These are phyloP conservation scores for Subacronicta megacephala DNA, from an alignment of 2,888 invertebrate species.

Conservation along the genomic window DNA sequence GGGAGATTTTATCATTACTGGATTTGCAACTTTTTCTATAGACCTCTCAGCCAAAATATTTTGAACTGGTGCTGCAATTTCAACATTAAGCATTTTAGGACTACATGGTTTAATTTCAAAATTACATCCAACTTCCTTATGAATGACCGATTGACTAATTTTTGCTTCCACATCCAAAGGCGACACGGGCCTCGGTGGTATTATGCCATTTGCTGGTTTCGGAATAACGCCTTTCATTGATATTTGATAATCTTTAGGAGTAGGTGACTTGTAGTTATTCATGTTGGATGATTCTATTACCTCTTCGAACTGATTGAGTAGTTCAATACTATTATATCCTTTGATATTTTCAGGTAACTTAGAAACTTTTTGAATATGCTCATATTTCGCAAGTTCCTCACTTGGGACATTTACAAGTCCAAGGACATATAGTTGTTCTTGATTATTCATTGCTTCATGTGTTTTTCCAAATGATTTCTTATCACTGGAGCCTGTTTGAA, in stretches of 20 bases:
- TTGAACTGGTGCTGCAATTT: slow-evolving; percentile 79
- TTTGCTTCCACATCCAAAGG: slow-evolving; percentile 88
- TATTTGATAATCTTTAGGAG: slow-evolving; percentile 62
- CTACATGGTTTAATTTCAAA: slow-evolving; percentile 88
- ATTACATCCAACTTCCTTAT: slow-evolving; percentile 88
- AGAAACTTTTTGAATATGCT: slow-evolving; percentile 87
- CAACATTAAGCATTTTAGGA: slow-evolving; percentile 86
- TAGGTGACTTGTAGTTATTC: slow-evolving; percentile 63
- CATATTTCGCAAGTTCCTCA: slow-evolving; percentile 86
- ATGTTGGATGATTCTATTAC: slow-evolving; percentile 80
- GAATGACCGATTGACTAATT: slow-evolving; percentile 88
- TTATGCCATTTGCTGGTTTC: slow-evolving; percentile 58
- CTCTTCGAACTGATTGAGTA: slow-evolving; percentile 85
- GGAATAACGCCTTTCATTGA: slow-evolving; percentile 55
- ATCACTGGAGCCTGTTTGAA: slow-evolving; percentile 61
- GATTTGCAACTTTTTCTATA: slow-evolving; percentile 85
- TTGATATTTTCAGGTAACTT: slow-evolving; percentile 88
- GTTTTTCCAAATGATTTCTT: slow-evolving; percentile 60
- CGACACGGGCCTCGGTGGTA: slow-evolving; percentile 78
- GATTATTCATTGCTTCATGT: slow-evolving; percentile 67
- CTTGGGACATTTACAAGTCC: slow-evolving; percentile 84
- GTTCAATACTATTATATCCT: slow-evolving; percentile 84
- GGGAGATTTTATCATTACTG: slow-evolving; percentile 69
- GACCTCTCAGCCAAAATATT: slow-evolving; percentile 77
- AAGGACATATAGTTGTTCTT: slow-evolving; percentile 85